phyloP scores from a whole-genome alignment of 37 sponge, comb jelly and placozoan genomes.

The Haliclona indistincta region DNA sequence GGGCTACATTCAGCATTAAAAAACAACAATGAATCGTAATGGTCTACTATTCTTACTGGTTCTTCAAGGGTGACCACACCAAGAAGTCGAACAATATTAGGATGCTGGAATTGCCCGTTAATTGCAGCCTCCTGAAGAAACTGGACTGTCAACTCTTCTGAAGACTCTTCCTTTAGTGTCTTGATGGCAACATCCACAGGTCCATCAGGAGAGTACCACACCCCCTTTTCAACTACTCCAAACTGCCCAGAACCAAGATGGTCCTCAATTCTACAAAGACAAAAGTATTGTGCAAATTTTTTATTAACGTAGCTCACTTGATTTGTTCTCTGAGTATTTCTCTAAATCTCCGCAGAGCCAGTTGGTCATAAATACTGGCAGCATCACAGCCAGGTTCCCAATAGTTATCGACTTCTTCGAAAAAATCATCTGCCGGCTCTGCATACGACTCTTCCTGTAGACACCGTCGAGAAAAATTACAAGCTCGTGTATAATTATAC shows the following conservation, averaged over 20 bases:
- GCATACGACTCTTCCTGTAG: no score
- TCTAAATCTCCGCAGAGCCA: constrained; percentile 22
- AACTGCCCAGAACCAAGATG: constrained; percentile 70
- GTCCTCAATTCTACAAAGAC: not conserved
- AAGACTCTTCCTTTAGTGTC: constrained; percentile 23
- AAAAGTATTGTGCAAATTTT: no score
- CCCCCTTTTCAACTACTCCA: constrained; percentile 54
- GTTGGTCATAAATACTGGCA: constrained; percentile 37
- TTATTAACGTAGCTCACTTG: constrained; percentile 14
- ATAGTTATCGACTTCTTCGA: no score
- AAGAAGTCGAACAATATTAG: constrained; percentile 61
- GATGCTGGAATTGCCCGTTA: constrained; percentile 71
- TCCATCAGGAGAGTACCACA: constrained; percentile 30
- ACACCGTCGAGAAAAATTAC: no score
- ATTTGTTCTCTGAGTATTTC: constrained; percentile 4
- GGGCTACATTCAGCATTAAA: constrained; percentile 9
- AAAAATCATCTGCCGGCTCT: no score
- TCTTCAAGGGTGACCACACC: constrained; percentile 50
- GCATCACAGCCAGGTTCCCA: constrained; percentile 40
- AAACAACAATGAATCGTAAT: not conserved
- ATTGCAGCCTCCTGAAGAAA: constrained; percentile 81
- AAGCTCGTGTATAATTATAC: no score
- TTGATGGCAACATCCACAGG: constrained; percentile 54
- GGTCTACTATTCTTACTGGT: constrained; percentile 40
- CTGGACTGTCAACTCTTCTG: constrained; percentile 32